phyloP scores from a whole-genome alignment of 2,113 vertebrate species.

The Oriolus oriolus region DNA sequence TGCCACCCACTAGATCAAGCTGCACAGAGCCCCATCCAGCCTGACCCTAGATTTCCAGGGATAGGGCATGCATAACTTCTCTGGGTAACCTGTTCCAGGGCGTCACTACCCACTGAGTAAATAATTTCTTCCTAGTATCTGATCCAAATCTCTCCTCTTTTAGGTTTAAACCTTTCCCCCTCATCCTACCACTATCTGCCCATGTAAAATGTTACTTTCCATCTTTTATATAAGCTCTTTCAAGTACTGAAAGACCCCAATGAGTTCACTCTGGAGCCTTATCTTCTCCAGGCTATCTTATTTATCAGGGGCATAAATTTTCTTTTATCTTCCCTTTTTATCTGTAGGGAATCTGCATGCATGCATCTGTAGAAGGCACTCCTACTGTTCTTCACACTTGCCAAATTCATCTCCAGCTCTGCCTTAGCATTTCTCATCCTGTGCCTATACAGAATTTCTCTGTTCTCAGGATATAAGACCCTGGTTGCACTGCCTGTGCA shows the following conservation, averaged over 20 bases:
- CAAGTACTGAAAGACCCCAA: background rate
- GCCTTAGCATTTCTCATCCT: background rate
- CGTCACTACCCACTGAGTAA: background rate
- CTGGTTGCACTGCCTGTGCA: background rate
- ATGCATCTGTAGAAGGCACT: background rate
- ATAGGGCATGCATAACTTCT: background rate
- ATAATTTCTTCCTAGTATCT: background rate
- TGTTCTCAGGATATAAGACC: background rate
- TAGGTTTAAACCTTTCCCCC: background rate
- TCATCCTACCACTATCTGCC: background rate
- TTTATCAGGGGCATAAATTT: fast-evolving
- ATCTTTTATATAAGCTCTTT: background rate
- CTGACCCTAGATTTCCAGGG: background rate
- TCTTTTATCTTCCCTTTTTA: background rate
- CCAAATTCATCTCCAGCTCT: background rate
- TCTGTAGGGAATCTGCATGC: no score
- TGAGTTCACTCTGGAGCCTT: background rate
- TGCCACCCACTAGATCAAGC: background rate
- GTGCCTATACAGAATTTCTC: background rate
- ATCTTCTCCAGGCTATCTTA: background rate
- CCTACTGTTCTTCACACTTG: background rate
- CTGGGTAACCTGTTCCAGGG: background rate
- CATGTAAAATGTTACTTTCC: background rate
- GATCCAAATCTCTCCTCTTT: background rate
- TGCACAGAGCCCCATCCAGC: background rate